These are phyloP conservation scores for Heteromyza rotundicornis DNA, from an alignment of 2,888 invertebrate species.

Conservation along the genomic window DNA sequence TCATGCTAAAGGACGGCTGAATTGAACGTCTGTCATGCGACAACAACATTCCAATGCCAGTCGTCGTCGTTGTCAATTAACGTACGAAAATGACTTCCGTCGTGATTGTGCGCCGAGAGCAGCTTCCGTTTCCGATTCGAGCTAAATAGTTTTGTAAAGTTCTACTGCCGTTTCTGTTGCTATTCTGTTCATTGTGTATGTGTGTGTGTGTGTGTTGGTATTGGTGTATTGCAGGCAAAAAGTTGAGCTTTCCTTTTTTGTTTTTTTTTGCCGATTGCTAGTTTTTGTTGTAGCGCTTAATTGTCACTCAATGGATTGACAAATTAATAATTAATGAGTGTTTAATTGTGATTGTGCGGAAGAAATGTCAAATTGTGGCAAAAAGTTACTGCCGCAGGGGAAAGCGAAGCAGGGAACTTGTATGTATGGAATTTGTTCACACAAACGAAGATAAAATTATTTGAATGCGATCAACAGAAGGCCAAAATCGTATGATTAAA, in stretches of 20 bases:
- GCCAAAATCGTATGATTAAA: no score
- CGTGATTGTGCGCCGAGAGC: slow-evolving; percentile 50
- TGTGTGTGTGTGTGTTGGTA: no score
- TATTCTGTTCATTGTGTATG: slow-evolving; percentile 5
- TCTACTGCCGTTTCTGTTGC: neutral
- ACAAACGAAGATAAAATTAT: no score
- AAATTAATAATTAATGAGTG: slow-evolving; percentile 46
- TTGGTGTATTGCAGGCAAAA: neutral
- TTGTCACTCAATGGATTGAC: slow-evolving; percentile 27
- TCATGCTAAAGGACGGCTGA: neutral
- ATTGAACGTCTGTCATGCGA: slow-evolving; percentile 5
- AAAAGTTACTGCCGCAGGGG: neutral
- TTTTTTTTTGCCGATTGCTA: no score
- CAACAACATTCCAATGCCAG: slow-evolving; percentile 39
- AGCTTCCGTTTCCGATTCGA: slow-evolving; percentile 55
- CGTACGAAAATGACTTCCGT: slow-evolving; percentile 56
- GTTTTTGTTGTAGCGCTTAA: no score
- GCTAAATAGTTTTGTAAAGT: slow-evolving; percentile 48
- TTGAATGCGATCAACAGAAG: no score
- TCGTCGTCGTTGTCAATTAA: slow-evolving; percentile 50
- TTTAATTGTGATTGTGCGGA: slow-evolving; percentile 42
- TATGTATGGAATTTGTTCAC: no score
- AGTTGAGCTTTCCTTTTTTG: no score
- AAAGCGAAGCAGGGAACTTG: neutral
- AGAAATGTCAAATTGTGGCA: neutral